Conservation (phyloP, 2,888 invertebrate species). For the Nomada ferruginata region DNA sequence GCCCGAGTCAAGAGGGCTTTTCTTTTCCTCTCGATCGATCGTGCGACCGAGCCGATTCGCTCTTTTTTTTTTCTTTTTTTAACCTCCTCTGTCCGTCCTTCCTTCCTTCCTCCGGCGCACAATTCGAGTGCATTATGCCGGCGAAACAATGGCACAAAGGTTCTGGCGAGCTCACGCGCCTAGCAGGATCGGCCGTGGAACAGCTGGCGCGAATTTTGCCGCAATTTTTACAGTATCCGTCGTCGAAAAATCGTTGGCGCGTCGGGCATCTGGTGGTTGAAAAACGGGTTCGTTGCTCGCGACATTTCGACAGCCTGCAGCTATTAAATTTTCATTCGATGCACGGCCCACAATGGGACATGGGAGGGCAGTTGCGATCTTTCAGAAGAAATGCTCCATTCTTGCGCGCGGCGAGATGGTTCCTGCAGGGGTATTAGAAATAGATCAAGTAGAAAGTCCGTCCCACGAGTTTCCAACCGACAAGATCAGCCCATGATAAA, state of each 20-base stretch:
- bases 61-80: conserved; percentile 28
- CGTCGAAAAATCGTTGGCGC: conserved; percentile 32
- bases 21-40: conserved; percentile 70
- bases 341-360: too few species aligned
- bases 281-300: background rate
- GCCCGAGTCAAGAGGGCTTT: conserved; percentile 62
- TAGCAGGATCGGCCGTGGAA: conserved; percentile 42
- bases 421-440: too few species aligned
- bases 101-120: conserved; percentile 47
- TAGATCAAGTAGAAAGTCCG: too few species aligned
- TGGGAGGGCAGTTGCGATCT: too few species aligned
- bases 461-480: too few species aligned
- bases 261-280: conserved; percentile 19
- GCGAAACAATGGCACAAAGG: conserved; percentile 67
- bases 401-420: too few species aligned
- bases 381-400: too few species aligned
- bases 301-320: too few species aligned
- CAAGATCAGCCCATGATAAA: conserved; percentile 6
- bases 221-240: conserved; percentile 58
- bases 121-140: conserved; percentile 69
- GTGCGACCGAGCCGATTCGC: conserved; percentile 67
- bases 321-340: too few species aligned
- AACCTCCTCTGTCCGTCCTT: background rate
- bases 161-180: conserved; percentile 59
- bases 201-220: conserved; percentile 64